phyloP scores from a whole-genome alignment of 2,797 vertebrate genomes.

The Hapalemur alaotrensis region DNA sequence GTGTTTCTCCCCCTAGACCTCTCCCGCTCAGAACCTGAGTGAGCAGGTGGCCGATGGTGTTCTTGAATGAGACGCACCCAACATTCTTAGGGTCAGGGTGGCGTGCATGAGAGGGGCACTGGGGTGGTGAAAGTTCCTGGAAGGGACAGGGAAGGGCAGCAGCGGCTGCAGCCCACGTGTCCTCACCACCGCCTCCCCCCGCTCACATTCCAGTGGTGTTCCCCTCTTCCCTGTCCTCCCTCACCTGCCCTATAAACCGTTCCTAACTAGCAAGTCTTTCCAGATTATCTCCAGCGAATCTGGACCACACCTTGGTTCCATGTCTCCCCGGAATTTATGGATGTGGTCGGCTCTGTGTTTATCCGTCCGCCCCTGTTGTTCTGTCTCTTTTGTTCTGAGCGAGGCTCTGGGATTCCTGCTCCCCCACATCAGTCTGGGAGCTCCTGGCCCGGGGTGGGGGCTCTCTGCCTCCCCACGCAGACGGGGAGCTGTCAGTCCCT shows the following conservation, averaged over 20 bases:
- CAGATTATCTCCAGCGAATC: not conserved
- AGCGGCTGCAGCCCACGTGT: rapidly evolving
- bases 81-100: not conserved
- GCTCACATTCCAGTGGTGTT: rapidly evolving
- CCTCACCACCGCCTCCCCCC: not conserved
- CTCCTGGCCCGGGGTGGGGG: not conserved
- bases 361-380: not conserved
- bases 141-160: not conserved
- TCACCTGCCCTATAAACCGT: not conserved
- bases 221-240: not conserved
- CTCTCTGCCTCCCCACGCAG: not conserved
- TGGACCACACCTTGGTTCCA: not conserved
- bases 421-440: not conserved
- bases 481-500: not conserved
- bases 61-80: not conserved
- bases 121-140: not conserved
- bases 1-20: not conserved
- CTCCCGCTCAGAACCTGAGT: not conserved
- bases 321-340: not conserved
- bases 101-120: not conserved
- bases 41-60: not conserved
- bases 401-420: not conserved
- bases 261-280: conserved; percentile 26
- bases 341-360: not conserved
- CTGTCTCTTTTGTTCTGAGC: not conserved